Conservation (phyloP, 1,140 invertebrate genomes). For the Pachypeltis micranthus region DNA sequence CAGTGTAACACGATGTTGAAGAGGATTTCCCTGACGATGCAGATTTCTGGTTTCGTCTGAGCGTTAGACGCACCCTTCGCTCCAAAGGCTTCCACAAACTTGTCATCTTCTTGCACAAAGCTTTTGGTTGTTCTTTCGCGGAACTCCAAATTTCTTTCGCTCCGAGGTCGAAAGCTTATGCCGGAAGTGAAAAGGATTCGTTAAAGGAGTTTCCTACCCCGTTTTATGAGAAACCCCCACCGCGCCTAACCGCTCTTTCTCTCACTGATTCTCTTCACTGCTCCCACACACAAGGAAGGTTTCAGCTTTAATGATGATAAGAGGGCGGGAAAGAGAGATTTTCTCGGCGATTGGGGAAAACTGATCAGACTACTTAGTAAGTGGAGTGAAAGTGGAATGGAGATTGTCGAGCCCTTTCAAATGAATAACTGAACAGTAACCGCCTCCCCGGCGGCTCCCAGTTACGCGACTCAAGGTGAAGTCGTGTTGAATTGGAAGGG, state of each 20-base stretch:
- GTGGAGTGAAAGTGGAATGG: neutral
- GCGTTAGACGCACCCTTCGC: too few species aligned
- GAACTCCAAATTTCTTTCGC: neutral
- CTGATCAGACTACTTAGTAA: neutral
- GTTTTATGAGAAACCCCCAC: neutral
- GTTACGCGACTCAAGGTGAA: too few species aligned
- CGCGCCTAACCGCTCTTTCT: neutral
- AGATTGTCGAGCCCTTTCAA: neutral
- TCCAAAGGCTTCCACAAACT: too few species aligned
- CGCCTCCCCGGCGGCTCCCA: too few species aligned
- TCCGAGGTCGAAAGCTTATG: neutral
- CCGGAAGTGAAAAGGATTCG: neutral
- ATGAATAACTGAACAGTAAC: neutral
- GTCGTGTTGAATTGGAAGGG: too few species aligned
- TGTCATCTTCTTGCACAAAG: too few species aligned
- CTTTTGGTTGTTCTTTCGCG: neutral
- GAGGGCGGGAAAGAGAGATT: neutral
- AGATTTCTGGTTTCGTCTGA: too few species aligned
- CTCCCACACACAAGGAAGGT: neutral
- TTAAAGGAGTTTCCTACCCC: neutral
- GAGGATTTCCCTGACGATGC: too few species aligned
- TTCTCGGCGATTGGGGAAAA: neutral
- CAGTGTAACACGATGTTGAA: too few species aligned
- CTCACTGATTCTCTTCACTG: neutral
- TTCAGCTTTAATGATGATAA: neutral